These are phyloP conservation scores for Lanius collurio DNA, from an alignment of 2,113 vertebrate genomes.

Conservation along the genomic window DNA sequence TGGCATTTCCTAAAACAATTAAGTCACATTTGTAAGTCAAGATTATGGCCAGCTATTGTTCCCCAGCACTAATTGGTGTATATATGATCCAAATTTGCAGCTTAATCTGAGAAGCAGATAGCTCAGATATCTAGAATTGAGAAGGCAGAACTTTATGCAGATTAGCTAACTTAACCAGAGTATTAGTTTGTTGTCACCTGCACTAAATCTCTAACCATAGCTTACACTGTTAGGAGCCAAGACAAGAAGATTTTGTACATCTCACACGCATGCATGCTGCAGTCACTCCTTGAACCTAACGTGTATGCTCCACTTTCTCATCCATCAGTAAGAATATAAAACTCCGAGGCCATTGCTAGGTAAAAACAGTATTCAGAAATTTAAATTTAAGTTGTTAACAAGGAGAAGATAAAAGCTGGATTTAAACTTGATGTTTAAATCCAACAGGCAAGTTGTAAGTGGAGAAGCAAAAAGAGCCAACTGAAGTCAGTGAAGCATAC, in stretches of 20 bases:
- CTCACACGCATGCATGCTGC: not conserved
- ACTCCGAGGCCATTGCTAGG: not conserved
- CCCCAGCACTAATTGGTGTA: not conserved
- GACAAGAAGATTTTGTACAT: not conserved
- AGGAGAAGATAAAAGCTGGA: not conserved
- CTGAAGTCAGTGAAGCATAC: not conserved
- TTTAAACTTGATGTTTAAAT: not conserved
- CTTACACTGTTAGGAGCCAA: not conserved
- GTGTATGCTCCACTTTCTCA: not conserved
- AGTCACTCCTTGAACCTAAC: not conserved
- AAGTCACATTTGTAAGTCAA: not conserved
- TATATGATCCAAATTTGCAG: not conserved
- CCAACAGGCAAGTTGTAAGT: not conserved
- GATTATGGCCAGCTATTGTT: not conserved
- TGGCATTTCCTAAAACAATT: constrained; percentile 49
- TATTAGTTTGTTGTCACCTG: not conserved
- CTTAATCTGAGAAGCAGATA: not conserved
- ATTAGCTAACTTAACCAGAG: not conserved
- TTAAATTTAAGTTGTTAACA: not conserved
- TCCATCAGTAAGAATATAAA: not conserved
- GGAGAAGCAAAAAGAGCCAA: not conserved
- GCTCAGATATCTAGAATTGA: not conserved
- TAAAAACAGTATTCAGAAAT: not conserved
- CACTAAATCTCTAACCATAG: not conserved
- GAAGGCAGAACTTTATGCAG: not conserved